A percentile compares a stretch with the other conserved stretches of the same genome.
phyloP scores from a whole-genome alignment of 2,113 vertebrate species.

The Romanogobio albipinnatus region DNA sequence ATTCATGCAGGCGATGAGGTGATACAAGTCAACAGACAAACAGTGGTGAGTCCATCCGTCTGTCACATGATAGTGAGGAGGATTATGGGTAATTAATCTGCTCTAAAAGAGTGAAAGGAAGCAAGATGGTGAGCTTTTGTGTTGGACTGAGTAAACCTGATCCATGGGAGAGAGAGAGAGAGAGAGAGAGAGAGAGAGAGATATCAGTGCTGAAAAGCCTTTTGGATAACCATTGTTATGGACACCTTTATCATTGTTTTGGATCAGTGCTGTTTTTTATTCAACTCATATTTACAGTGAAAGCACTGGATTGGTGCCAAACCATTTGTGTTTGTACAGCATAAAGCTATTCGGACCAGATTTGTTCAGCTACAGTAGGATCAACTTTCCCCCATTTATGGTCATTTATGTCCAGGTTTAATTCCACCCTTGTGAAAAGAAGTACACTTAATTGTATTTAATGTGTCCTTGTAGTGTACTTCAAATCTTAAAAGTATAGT shows the following conservation, averaged over 20 bases:
- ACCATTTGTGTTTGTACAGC: conserved; percentile 16
- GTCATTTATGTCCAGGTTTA: background rate
- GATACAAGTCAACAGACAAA: conserved; percentile 92
- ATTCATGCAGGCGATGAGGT: conserved; percentile 98
- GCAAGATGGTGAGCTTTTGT: conserved; percentile 4
- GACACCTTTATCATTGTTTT: conserved; percentile 24
- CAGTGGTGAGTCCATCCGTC: conserved; percentile 84
- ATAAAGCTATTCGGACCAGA: background rate
- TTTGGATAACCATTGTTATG: conserved; percentile 4
- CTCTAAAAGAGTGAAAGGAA: background rate
- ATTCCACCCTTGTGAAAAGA: background rate
- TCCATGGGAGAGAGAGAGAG: conserved; percentile 9
- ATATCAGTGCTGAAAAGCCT: background rate
- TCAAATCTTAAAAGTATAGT: background rate
- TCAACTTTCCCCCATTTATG: conserved; percentile 14
- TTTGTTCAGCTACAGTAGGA: conserved; percentile 7
- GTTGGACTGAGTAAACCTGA: conserved; percentile 10
- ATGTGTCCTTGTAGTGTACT: background rate
- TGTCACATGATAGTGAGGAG: conserved; percentile 5
- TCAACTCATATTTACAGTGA: conserved; percentile 13
- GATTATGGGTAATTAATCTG: background rate
- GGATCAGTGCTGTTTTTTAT: conserved; percentile 23
- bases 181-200: conserved; percentile 23
- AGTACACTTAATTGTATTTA: background rate
- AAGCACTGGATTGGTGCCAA: conserved; percentile 17